These are phyloP conservation scores for Diaprepes abbreviatus DNA, from an alignment of 2,888 invertebrate species.

Conservation along the genomic window DNA sequence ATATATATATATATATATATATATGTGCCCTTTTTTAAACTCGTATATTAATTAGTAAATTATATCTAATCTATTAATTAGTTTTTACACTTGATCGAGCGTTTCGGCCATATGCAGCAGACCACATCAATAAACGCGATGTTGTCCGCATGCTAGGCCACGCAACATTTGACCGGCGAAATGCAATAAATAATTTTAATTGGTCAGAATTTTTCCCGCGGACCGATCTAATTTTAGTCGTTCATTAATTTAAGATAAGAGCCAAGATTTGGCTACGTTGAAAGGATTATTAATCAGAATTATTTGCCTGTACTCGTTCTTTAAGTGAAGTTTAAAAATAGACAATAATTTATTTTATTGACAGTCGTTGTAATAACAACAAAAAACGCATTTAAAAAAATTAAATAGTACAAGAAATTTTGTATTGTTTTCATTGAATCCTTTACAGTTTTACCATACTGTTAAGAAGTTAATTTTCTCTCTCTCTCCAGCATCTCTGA, in stretches of 20 bases:
- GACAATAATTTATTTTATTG: no score
- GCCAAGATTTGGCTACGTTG: conserved; percentile 1
- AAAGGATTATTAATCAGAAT: conserved; percentile 10
- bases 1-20: no score
- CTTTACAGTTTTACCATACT: no score
- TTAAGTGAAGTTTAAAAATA: background rate
- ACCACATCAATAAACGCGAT: conserved; percentile 23
- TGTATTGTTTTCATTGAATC: no score
- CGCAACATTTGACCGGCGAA: conserved; percentile 26
- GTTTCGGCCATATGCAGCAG: conserved; percentile 2
- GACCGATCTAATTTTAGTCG: conserved; percentile 41
- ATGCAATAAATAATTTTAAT: conserved; percentile 43
- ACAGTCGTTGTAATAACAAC: no score
- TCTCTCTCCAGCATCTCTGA: no score
- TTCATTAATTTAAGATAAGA: conserved; percentile 20
- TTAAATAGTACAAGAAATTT: no score
- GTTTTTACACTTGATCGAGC: background rate
- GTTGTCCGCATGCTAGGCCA: conserved; percentile 1
- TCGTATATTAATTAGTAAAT: no score
- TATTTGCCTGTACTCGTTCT: background rate
- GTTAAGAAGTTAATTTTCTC: no score
- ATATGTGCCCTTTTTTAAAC: no score
- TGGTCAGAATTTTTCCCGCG: conserved; percentile 29
- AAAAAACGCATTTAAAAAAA: no score
- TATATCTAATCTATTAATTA: no score